Conservation (phyloP, 2,113 vertebrate species). For the Reinhardtius hippoglossoides region DNA sequence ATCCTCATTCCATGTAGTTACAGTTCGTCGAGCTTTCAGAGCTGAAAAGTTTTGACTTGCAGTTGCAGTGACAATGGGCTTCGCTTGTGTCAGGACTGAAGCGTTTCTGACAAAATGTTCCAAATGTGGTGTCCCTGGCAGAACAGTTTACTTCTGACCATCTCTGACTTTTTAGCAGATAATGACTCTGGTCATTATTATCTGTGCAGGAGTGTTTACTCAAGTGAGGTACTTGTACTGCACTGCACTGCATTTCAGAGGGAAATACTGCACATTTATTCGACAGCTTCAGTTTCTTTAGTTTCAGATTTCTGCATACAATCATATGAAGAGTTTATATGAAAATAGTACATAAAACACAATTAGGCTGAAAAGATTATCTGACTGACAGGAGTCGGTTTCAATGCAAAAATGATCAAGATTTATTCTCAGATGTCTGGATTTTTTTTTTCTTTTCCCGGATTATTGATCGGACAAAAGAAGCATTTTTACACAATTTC, state of each 20-base stretch:
- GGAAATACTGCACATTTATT: no score
- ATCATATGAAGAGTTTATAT: no score
- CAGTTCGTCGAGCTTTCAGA: conserved; percentile 27
- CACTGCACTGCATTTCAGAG: not conserved
- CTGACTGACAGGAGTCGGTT: no score
- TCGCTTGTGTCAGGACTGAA: not conserved
- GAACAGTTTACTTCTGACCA: not conserved
- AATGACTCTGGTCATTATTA: not conserved
- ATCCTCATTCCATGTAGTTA: not conserved
- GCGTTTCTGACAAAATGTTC: conserved; percentile 3
- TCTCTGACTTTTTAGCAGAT: not conserved
- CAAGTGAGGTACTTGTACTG: not conserved
- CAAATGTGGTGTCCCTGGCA: not conserved
- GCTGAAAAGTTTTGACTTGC: not conserved
- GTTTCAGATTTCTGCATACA: no score
- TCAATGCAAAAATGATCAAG: no score
- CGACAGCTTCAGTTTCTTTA: not conserved
- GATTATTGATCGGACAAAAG: no score
- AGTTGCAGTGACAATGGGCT: conserved; percentile 6
- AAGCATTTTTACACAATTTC: no score
- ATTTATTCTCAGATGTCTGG: no score
- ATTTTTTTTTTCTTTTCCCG: no score
- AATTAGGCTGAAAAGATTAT: no score
- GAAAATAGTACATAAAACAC: no score
- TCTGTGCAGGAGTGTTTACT: not conserved